phyloP scores from a whole-genome alignment of 37 sponge, comb jelly and placozoan species.

The Amphimedon queenslandica region DNA sequence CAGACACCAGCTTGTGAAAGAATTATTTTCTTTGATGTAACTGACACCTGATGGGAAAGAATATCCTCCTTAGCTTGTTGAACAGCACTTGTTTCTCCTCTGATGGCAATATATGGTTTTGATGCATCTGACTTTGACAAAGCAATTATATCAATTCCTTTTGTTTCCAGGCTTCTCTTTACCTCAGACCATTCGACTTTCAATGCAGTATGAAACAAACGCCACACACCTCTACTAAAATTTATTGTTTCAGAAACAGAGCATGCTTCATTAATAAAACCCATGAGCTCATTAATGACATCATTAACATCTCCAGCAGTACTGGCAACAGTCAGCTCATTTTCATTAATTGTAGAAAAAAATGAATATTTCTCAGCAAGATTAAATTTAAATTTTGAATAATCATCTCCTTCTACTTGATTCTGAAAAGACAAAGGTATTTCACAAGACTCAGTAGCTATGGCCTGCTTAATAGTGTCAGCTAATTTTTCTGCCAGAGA shows the following conservation, averaged over 20 bases:
- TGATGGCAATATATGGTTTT: not conserved
- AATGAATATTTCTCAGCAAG: not conserved
- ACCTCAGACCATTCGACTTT: constrained; percentile 3
- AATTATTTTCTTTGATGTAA: not conserved
- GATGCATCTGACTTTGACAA: not conserved
- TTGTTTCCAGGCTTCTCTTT: not conserved
- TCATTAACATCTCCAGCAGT: constrained; percentile 3
- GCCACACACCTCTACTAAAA: constrained; percentile 33
- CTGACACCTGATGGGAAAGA: not conserved
- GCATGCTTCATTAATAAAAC: constrained; percentile 39
- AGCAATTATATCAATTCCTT: not conserved
- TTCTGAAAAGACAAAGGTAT: not conserved
- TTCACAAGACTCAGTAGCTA: not conserved
- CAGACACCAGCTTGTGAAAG: constrained; percentile 24
- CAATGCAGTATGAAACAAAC: constrained; percentile 14
- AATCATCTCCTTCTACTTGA: not conserved
- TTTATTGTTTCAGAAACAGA: not conserved
- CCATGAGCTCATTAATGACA: not conserved
- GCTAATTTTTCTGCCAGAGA: not conserved
- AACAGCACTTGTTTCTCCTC: not conserved
- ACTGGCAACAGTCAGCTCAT: constrained; percentile 20
- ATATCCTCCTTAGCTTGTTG: constrained; percentile 3
- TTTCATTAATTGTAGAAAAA: not conserved
- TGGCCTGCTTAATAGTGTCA: not conserved
- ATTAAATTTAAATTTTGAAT: not conserved